Evolutionary conservation across 2,113 vertebrate species (phyloP).

Genomic region (Oreotrochilus melanogaster): DNA sequence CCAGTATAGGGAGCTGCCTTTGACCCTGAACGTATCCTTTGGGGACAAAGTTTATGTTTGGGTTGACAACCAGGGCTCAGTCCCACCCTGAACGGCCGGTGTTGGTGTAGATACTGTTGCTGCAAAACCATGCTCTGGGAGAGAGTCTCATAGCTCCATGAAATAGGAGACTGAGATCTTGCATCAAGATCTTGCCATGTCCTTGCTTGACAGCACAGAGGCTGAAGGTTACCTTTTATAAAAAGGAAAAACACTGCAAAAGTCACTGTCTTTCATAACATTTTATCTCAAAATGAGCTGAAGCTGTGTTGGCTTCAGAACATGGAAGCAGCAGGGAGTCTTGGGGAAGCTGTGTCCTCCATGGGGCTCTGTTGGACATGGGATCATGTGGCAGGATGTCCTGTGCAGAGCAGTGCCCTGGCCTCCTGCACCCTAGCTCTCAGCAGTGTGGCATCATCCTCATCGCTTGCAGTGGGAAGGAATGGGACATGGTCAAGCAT

Average conservation of each 20-base stretch:
- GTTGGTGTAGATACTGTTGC: background rate
- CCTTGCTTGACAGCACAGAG: background rate
- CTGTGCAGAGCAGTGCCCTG: background rate
- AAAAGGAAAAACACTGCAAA: background rate
- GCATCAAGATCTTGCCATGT: background rate
- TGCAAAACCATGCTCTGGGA: background rate
- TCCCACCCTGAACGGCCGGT: background rate
- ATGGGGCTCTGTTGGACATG: background rate
- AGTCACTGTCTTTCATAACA: background rate
- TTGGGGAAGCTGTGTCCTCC: accelerated
- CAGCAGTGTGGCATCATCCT: background rate
- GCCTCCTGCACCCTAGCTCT: background rate
- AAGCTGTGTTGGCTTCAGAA: background rate
- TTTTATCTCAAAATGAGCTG: background rate
- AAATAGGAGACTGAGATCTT: background rate
- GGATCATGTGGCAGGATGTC: too few species aligned
- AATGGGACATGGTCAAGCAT: background rate
- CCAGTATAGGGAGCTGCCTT: background rate
- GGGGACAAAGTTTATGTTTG: background rate
- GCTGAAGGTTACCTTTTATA: background rate
- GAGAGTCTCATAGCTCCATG: background rate
- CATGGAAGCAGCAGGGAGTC: accelerated
- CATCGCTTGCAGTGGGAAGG: background rate
- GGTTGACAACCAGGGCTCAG: background rate
- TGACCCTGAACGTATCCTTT: background rate